These are phyloP conservation scores for Amblyjoppa proteus DNA, from an alignment of 2,888 invertebrate genomes.

Conservation along the genomic window DNA sequence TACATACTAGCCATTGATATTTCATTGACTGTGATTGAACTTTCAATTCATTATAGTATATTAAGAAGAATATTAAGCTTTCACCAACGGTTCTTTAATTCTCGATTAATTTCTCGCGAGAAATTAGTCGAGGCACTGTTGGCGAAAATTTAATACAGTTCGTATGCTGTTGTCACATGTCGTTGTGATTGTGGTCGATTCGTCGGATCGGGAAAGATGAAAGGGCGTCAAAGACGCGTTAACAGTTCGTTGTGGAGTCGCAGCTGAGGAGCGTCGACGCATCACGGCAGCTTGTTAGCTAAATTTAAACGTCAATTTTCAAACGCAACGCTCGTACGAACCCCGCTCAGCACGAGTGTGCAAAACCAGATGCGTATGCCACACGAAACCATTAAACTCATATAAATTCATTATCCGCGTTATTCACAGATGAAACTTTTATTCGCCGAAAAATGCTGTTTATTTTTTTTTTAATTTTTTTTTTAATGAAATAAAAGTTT, in stretches of 20 bases:
- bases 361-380: slow-evolving; percentile 2
- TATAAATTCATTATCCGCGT: background rate
- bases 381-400: background rate
- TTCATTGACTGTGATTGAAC: no score
- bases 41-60: no score
- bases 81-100: no score
- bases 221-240: background rate
- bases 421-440: background rate
- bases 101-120: background rate
- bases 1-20: no score
- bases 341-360: background rate
- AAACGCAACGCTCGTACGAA: slow-evolving; percentile 12
- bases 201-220: background rate
- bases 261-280: background rate
- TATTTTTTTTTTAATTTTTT: background rate
- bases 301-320: slow-evolving; percentile 50
- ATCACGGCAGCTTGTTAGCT: slow-evolving; percentile 18
- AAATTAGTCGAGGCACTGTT: background rate
- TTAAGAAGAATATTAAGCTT: no score
- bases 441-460: background rate
- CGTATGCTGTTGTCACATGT: background rate
- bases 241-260: background rate
- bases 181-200: background rate
- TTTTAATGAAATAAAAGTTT: background rate
- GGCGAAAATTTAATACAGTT: background rate